Percentiles rank a stretch among this genome's conserved stretches.
Evolutionary conservation across 2,113 vertebrate species (phyloP).

Genomic region (Pitta sordida): DNA sequence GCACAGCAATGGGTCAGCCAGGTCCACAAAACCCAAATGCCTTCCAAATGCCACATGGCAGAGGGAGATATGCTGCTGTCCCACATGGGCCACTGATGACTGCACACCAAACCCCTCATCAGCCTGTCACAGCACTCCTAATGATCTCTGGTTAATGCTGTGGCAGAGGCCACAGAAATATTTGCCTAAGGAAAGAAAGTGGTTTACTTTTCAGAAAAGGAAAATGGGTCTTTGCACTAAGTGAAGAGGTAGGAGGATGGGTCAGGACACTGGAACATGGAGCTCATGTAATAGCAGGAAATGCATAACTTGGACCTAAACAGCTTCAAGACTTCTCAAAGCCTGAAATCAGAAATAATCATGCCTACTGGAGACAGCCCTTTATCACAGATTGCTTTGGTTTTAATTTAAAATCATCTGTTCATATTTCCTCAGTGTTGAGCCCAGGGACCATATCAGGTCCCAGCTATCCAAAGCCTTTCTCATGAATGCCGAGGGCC

Average conservation of each 20-base stretch:
- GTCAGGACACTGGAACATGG: background rate
- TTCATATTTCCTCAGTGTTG: background rate
- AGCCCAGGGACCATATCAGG: accelerated
- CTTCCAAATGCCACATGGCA: background rate
- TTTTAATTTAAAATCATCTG: background rate
- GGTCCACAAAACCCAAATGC: background rate
- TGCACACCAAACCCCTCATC: background rate
- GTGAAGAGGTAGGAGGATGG: background rate
- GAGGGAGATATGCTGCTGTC: background rate
- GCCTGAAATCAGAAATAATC: background rate
- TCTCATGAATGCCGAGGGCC: accelerated
- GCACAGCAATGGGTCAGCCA: background rate
- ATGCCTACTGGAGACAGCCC: background rate
- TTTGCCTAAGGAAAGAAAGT: background rate
- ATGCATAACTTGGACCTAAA: background rate
- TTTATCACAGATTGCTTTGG: background rate
- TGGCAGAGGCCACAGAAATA: background rate
- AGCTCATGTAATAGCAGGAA: background rate
- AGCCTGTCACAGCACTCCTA: accelerated
- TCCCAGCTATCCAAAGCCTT: background rate
- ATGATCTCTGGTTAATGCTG: background rate
- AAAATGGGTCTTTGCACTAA: background rate
- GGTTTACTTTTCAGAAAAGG: background rate
- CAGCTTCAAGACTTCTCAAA: background rate
- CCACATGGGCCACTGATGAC: background rate